Evolutionary conservation across 2,797 vertebrate genomes (phyloP).

Genomic region (Enteromius thamalakanensis): DNA sequence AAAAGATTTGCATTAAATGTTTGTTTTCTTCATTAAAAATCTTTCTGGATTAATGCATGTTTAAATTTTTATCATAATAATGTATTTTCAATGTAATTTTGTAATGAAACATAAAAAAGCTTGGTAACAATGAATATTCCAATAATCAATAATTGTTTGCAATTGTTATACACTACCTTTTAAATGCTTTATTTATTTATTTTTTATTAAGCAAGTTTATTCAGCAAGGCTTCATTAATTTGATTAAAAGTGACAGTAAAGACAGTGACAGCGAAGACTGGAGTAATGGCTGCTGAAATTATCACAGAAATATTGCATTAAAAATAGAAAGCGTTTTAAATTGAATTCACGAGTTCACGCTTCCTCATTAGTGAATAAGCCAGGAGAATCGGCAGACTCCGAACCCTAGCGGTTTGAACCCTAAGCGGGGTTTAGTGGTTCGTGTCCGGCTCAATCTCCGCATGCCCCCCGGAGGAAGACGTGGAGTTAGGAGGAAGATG

Average conservation of each 20-base stretch:
- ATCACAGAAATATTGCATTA: not conserved
- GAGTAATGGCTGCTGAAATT: not conserved
- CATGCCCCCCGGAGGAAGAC: too few species aligned
- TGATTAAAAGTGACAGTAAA: not conserved
- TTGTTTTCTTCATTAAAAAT: slow-evolving; percentile 24
- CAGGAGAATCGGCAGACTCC: too few species aligned
- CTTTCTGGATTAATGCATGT: not conserved
- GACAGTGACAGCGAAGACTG: not conserved
- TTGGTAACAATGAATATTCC: not conserved
- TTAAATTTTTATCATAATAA: not conserved
- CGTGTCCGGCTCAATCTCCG: too few species aligned
- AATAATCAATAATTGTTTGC: not conserved
- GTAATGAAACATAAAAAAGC: not conserved
- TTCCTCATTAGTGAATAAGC: too few species aligned
- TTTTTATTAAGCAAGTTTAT: not conserved
- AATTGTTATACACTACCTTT: not conserved
- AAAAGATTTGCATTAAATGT: not conserved
- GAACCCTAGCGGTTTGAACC: too few species aligned
- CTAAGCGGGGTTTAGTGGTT: too few species aligned
- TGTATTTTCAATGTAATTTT: not conserved
- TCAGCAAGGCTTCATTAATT: not conserved
- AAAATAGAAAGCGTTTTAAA: not conserved
- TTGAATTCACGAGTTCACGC: not conserved
- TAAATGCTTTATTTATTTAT: not conserved
- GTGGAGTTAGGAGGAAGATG: too few species aligned